These are phyloP conservation scores for Musca vetustissima DNA, from an alignment of 1,140 invertebrate genomes.

Conservation along the genomic window DNA sequence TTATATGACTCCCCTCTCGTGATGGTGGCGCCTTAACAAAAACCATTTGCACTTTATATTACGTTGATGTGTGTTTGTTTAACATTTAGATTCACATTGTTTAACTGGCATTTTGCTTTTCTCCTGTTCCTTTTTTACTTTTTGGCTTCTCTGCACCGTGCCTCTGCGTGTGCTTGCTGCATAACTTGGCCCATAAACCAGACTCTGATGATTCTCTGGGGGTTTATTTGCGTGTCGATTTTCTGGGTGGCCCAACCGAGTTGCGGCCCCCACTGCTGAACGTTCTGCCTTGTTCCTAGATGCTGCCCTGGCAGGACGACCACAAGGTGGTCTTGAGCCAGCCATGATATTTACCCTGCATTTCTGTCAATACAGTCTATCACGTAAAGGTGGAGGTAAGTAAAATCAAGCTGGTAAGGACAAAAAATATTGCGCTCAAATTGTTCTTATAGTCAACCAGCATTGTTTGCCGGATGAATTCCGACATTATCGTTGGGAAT, in stretches of 20 bases:
- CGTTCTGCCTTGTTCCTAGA: constrained; percentile 92
- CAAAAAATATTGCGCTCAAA: neutral
- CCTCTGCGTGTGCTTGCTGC: no score
- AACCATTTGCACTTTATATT: neutral
- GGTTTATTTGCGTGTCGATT: constrained; percentile 87
- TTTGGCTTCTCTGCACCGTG: no score
- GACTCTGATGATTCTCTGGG: constrained; percentile 84
- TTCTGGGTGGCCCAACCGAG: constrained; percentile 86
- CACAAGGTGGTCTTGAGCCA: constrained; percentile 73
- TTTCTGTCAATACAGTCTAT: constrained; percentile 92
- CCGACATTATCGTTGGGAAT: neutral
- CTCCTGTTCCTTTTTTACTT: neutral
- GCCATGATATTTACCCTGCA: constrained; percentile 93
- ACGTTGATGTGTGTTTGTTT: neutral
- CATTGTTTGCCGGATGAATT: neutral
- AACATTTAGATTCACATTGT: constrained; percentile 5
- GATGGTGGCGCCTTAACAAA: no score
- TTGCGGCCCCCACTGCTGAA: constrained; percentile 89
- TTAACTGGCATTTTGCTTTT: neutral
- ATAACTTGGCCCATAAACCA: constrained; percentile 47
- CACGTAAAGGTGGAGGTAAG: constrained; percentile 84
- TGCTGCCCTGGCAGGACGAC: constrained; percentile 78
- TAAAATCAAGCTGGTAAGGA: constrained; percentile 31
- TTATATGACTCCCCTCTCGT: neutral
- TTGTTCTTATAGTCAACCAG: no score